These are phyloP conservation scores for Microplitis demolitor DNA, from an alignment of 1,140 invertebrate species.

Conservation along the genomic window DNA sequence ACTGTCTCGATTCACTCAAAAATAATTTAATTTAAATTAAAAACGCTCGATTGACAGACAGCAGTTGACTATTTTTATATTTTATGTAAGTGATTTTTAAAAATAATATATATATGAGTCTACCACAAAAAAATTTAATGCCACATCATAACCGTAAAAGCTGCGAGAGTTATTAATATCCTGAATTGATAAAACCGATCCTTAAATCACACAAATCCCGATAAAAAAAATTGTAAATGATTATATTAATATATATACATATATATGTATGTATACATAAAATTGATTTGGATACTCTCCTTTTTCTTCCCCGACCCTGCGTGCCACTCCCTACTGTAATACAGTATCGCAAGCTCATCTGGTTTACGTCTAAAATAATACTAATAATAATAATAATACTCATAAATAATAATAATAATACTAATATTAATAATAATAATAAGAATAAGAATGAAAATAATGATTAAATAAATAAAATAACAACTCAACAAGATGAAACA, in stretches of 20 bases:
- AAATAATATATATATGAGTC: neutral
- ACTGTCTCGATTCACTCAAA: too few relatives aligned
- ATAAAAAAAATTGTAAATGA: neutral
- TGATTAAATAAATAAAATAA: too few relatives aligned
- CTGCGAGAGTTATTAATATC: neutral
- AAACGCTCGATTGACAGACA: too few relatives aligned
- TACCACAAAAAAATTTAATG: neutral
- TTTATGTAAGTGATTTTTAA: neutral
- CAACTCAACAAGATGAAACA: conserved; percentile 36
- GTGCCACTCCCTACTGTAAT: conserved; percentile 32
- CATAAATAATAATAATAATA: too few relatives aligned
- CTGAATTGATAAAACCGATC: neutral
- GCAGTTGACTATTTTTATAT: neutral
- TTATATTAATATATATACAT: neutral
- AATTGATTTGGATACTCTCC: too few relatives aligned
- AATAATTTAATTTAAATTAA: too few relatives aligned
- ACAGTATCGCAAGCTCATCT: conserved; percentile 46
- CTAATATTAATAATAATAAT: too few relatives aligned
- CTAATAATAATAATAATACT: too few relatives aligned
- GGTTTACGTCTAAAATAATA: conserved; percentile 41
- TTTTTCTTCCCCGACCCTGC: neutral
- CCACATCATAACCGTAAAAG: conserved; percentile 9
- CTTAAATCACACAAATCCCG: neutral
- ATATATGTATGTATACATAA: too few relatives aligned
- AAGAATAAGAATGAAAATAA: neutral